Conservation (phyloP, 2,113 vertebrate genomes). For the Eulemur rufifrons region DNA sequence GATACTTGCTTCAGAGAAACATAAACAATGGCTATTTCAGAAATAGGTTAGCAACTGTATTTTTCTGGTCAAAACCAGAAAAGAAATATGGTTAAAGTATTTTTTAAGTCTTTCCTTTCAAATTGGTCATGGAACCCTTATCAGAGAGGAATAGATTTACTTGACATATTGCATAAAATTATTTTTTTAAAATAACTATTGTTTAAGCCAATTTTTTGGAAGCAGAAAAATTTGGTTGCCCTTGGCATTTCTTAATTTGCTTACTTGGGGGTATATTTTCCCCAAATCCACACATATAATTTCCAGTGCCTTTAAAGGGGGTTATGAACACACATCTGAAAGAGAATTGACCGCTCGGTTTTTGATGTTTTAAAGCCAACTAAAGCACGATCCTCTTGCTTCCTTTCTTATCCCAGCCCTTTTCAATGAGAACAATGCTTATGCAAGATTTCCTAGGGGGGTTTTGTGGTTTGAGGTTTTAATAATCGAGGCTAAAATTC, state of each 20-base stretch:
- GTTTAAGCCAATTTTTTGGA: slow-evolving; percentile 69
- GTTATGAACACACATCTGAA: slow-evolving; percentile 61
- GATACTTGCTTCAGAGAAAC: slow-evolving; percentile 41
- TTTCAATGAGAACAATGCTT: slow-evolving; percentile 80
- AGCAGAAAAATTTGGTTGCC: slow-evolving; percentile 72
- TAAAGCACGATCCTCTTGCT: slow-evolving; percentile 76
- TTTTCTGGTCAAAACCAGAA: slow-evolving; percentile 46
- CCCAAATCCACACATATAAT: slow-evolving; percentile 63
- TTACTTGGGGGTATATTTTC: slow-evolving; percentile 67
- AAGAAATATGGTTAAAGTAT: slow-evolving; percentile 10
- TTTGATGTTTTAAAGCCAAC: slow-evolving; percentile 74
- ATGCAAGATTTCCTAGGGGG: slow-evolving; percentile 83
- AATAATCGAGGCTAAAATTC: slow-evolving; percentile 79
- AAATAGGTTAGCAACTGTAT: slow-evolving; percentile 38
- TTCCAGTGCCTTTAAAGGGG: slow-evolving; percentile 66
- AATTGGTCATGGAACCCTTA: slow-evolving; percentile 65
- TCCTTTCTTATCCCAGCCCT: slow-evolving; percentile 73
- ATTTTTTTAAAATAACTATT: slow-evolving; percentile 65
- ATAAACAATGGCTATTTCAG: slow-evolving; percentile 35
- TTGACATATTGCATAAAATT: slow-evolving; percentile 71
- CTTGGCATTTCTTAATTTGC: slow-evolving; percentile 75
- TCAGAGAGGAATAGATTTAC: slow-evolving; percentile 71
- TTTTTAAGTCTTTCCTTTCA: slow-evolving; percentile 50
- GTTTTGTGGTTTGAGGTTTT: slow-evolving; percentile 76
- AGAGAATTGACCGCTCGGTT: slow-evolving; percentile 64